These are phyloP conservation scores for Helleia helle DNA, from an alignment of 2,888 invertebrate genomes.

Conservation along the genomic window DNA sequence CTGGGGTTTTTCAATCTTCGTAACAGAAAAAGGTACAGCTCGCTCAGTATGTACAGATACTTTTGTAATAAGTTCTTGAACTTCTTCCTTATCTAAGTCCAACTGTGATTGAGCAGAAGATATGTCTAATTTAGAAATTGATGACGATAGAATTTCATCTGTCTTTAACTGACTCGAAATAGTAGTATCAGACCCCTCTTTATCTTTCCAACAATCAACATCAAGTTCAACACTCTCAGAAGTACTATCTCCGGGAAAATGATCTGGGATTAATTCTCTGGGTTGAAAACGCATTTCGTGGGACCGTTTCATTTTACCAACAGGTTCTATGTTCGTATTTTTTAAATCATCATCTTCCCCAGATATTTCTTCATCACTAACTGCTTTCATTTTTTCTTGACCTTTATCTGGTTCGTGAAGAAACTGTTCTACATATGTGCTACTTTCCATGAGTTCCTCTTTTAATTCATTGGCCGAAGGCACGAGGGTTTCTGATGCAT, in stretches of 20 bases:
- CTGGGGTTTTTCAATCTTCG: constrained; percentile 46
- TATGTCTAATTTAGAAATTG: constrained; percentile 59
- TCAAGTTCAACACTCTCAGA: constrained; percentile 59
- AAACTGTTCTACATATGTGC: constrained; percentile 72
- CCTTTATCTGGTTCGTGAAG: constrained; percentile 55
- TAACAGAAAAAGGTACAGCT: constrained; percentile 52
- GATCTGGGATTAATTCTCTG: constrained; percentile 65
- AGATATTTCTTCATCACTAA: constrained; percentile 67
- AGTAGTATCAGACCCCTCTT: constrained; percentile 57
- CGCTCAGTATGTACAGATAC: constrained; percentile 29
- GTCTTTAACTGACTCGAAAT: constrained; percentile 64
- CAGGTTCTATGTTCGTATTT: constrained; percentile 65
- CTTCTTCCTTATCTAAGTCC: constrained; percentile 38
- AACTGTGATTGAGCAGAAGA: constrained; percentile 46
- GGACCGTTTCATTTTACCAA: constrained; percentile 89
- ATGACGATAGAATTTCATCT: constrained; percentile 56
- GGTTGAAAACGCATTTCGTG: constrained; percentile 93
- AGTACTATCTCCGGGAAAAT: constrained; percentile 50
- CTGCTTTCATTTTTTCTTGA: constrained; percentile 52
- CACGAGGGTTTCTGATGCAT: constrained; percentile 93
- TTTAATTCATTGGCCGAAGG: constrained; percentile 90
- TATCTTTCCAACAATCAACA: constrained; percentile 54
- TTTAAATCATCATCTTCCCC: constrained; percentile 72
- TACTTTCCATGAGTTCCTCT: constrained; percentile 79
- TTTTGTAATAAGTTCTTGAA: constrained; percentile 38